Percentiles rank a stretch among this genome's conserved stretches.
These are phyloP conservation scores for Drosophila nasuta DNA, from an alignment of 1,140 invertebrate genomes.

Conservation along the genomic window DNA sequence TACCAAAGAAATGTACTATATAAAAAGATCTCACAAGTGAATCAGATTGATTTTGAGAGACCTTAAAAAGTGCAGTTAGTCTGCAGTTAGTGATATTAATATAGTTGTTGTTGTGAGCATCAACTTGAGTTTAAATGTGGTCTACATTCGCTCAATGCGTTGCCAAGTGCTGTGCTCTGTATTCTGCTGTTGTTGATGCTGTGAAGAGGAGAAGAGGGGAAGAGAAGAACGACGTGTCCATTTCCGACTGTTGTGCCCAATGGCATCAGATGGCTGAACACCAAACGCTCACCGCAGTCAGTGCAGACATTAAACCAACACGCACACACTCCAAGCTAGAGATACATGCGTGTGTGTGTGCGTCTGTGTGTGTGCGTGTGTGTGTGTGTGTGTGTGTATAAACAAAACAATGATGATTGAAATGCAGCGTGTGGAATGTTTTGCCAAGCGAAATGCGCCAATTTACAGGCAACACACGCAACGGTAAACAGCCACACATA, in stretches of 20 bases:
- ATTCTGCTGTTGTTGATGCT: constrained; percentile 18
- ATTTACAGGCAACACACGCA: constrained; percentile 51
- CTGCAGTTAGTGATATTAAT: too few species aligned
- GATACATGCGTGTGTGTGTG: not conserved
- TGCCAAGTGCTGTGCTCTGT: constrained; percentile 9
- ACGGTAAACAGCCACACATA: constrained; percentile 34
- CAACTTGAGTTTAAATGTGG: not conserved
- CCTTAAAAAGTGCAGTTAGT: too few species aligned
- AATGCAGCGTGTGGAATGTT: constrained; percentile 57
- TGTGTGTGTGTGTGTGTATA: constrained; percentile 22
- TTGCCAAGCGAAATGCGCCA: constrained; percentile 52
- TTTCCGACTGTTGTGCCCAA: constrained; percentile 27
- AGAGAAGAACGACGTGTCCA: constrained; percentile 34
- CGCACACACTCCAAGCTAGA: not conserved
- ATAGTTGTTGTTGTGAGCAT: not conserved
- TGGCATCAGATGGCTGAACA: constrained; percentile 47
- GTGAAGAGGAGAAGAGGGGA: not conserved
- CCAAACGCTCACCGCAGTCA: constrained; percentile 11
- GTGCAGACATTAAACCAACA: constrained; percentile 32
- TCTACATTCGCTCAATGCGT: constrained; percentile 1
- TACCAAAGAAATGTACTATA: too few species aligned
- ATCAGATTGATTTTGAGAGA: too few species aligned
- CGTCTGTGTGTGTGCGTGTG: too few species aligned
- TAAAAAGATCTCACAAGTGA: too few species aligned
- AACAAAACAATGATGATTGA: constrained; percentile 59